Base-by-base conservation (phyloP, 2,797 vertebrate species). In the Amblyopsis hoosieri region DNA sequence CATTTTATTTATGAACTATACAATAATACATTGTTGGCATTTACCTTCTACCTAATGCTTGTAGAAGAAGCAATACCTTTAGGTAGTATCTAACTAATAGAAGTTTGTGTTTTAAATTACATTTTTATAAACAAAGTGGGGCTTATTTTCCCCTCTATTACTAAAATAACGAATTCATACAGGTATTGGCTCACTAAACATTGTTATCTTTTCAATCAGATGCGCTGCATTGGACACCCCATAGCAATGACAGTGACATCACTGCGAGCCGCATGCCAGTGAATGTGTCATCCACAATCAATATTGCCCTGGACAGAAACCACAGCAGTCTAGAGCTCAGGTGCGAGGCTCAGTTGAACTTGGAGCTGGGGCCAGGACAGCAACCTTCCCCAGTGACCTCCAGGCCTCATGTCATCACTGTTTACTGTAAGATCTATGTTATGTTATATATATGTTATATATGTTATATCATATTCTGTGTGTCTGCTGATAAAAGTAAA, bases 361-460 rank as follows among this genome's bases (percentile, higher is more conserved):
- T 93, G 71, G 58, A 80, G 53, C 66, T 88, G 19, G 63, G 60
- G 72, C 6, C 3, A 49, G 2, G n/a, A 4, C 12, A n/a, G 23
- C 5, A 12, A 29, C 46, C 29, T 49, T 14, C 9, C 0, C 29
- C 2, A 10, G 8, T 57, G 45, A 46, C 0, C 12, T 91, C 91
- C 45, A 7, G 4, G 3, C 33, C 71, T 3, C 42, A 90, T 48
- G 79, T 14, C 53, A 11, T 89, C 67, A 73, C 45, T 0, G 82
- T 92, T 29, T 0, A 59, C 54, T 90, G 93, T 94, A 60, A 93
- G 92, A 76, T 55, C 47, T 51, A 55, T 15, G 2, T 5, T 51
- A 55, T 15, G 2, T 5, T 31, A 14, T 33, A 49, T 4, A 12
- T 14, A 3, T 2, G 51, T n/a, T 52, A 15, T 45, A 5, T 45